Evolutionary conservation across 2,113 vertebrate genomes (phyloP), one percentile per base, ranked within the genome.

Genomic region (Tapirus terrestris): DNA sequence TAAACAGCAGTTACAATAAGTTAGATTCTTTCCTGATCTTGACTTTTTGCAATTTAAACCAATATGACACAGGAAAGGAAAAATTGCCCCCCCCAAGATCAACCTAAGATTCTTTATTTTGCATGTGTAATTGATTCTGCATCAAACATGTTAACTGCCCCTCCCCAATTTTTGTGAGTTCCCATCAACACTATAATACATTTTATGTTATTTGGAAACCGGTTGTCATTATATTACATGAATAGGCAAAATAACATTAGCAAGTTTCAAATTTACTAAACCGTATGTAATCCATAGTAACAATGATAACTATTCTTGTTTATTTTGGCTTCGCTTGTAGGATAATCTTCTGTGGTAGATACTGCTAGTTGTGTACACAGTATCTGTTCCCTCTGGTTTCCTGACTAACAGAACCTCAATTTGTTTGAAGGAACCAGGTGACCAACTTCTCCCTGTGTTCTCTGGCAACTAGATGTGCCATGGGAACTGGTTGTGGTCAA

Each of bases 11-110:
- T 83, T 95, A 63, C 10, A 92, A 43, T 67, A 89, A 79, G 43
- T 91, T 86, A 79, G 10, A 73, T 43, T 87, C 27, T 96, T 97
- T 58, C 31, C 18, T 68, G 25, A 43, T 80, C 27, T 87, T 80
- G 80, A 43, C n/a, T 63, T 60, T 92, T 94, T 91, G 36, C 68
- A 91, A 60, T 48, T 91, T 97, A 87, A 92, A 92, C 29, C 27
- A 72, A 20, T 73, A 85, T 61, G 20, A 76, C 18, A 60, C 16
- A 89, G 11, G 39, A 79, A 93, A 84, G 29, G 25, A 92, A 94
- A 76, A 70, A 53, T 18, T 83, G 3, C 16, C 94, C 16, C 16
- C 31, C 4, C 60, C 12, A 43, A 67, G 33, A 88, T 72, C 27
- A n/a, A 58, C 6, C 51, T 84, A 72, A 60, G 4, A 33, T 87